Percentiles rank a stretch among this genome's conserved stretches.
Evolutionary conservation across 2,888 invertebrate species (phyloP).

Genomic region (Lacanobia oleracea): DNA sequence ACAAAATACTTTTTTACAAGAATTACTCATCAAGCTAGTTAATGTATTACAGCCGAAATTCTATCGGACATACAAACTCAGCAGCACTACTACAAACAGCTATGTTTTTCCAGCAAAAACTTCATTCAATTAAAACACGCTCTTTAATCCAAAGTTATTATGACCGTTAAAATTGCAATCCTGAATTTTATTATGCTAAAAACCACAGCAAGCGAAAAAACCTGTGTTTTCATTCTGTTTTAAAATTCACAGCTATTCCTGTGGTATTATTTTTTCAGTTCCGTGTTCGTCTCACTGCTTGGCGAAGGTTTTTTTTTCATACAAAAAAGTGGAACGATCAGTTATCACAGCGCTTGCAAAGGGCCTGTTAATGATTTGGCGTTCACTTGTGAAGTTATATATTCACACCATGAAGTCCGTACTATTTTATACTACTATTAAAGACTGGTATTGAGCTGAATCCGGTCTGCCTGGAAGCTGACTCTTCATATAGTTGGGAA

Average conservation of each 20-base stretch:
- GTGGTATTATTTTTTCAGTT: conserved; percentile 26
- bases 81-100: not conserved
- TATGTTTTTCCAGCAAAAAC: not conserved
- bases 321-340: not conserved
- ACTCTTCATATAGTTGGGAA: too few relatives aligned
- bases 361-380: not conserved
- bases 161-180: conserved; percentile 4
- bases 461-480: too few relatives aligned
- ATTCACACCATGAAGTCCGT: too few relatives aligned
- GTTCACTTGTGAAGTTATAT: not conserved
- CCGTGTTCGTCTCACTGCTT: not conserved
- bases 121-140: conserved; percentile 1
- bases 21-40: not conserved
- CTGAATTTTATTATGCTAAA: not conserved
- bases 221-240: not conserved
- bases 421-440: too few relatives aligned
- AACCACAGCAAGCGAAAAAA: conserved; percentile 1
- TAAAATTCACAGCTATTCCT: conserved; percentile 2
- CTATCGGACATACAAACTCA: not conserved
- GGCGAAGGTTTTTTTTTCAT: not conserved
- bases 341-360: not conserved
- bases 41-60: not conserved
- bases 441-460: too few relatives aligned
- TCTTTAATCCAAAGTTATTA: not conserved
- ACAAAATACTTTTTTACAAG: not conserved